Evolutionary conservation across 2,113 vertebrate genomes (phyloP).

Genomic region (Probosciger aterrimus): DNA sequence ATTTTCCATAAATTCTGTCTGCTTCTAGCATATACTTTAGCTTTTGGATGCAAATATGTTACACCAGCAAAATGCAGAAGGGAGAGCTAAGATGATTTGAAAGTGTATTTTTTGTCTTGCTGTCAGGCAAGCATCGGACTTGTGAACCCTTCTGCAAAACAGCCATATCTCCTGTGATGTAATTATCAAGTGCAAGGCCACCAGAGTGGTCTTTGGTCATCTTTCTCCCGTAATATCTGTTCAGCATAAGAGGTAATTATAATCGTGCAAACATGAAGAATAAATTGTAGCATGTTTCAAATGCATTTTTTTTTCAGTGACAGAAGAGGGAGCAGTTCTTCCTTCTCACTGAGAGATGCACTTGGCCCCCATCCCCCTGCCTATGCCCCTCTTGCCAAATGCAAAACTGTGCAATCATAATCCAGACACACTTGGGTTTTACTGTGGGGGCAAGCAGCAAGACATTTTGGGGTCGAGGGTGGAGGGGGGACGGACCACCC

Average conservation of each 20-base stretch:
- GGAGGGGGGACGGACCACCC: slow-evolving; percentile 74
- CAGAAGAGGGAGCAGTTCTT: slow-evolving; percentile 79
- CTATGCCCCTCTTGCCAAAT: background rate
- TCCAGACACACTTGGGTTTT: slow-evolving; percentile 25
- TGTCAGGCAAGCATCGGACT: background rate
- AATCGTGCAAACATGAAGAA: background rate
- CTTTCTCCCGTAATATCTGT: background rate
- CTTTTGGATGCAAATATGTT: background rate
- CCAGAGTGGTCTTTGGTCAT: background rate
- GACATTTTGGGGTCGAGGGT: slow-evolving; percentile 15
- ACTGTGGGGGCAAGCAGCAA: background rate
- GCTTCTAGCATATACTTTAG: background rate
- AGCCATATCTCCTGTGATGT: background rate
- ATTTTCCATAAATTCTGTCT: background rate
- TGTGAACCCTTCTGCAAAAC: background rate
- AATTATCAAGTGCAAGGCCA: background rate
- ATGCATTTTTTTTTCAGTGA: slow-evolving; percentile 23
- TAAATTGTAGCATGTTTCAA: background rate
- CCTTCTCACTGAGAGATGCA: slow-evolving; percentile 31
- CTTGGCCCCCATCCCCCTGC: slow-evolving; percentile 40
- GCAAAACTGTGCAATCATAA: slow-evolving; percentile 47
- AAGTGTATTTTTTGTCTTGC: background rate
- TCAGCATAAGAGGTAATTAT: background rate
- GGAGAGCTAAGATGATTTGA: background rate
- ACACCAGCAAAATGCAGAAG: background rate